Base-by-base conservation (phyloP, 1,140 invertebrate species). In the Dreissena polymorpha region DNA sequence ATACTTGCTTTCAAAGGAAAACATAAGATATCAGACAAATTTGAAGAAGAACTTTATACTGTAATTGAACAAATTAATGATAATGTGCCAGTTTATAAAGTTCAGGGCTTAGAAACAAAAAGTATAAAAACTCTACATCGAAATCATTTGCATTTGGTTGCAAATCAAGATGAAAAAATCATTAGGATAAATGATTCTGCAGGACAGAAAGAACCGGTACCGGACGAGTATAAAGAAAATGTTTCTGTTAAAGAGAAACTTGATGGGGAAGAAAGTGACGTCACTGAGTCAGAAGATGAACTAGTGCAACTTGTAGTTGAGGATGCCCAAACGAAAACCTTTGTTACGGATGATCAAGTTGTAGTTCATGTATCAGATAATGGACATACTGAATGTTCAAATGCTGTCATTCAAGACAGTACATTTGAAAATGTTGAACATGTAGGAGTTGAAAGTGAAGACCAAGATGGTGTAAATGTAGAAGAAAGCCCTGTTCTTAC, bases 21-120 rank as follows among this genome's bases (percentile, higher is more conserved):
- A 65, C 74, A 76, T 25, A 74, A 74, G 50, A 74, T 74, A 55
- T 21, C 14, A 18, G 72, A 74, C 72, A 74, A 60, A 39, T 74
- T 74, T 74, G 72, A 74, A 60, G 72, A 55, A 21, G 53, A 55
- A 1, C 53, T 60, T 10, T 74, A 60, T 49, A 60, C 12, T 12
- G 39, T 74, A 1, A 74, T 83, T n/a, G 67, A 39, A 53, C 69
- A 51, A 71, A 27, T 49, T 12, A 71, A 49, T 49, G 18, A 12
- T 14, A 49, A 71, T 51, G 50, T 71, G 18, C 71, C 71, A 18
- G 71, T 73, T 10, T 73, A 8, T 50, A 71, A 71, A 49, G 69
- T 73, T 16, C 51, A 57, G 57, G 16, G 16, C 18, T 49, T 55
- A 73, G 21, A 12, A 25, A 12, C 50, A 23, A 51, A 55, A 49